Conservation (phyloP, 2,888 invertebrate genomes). For the Holacanthella duospinosa region DNA sequence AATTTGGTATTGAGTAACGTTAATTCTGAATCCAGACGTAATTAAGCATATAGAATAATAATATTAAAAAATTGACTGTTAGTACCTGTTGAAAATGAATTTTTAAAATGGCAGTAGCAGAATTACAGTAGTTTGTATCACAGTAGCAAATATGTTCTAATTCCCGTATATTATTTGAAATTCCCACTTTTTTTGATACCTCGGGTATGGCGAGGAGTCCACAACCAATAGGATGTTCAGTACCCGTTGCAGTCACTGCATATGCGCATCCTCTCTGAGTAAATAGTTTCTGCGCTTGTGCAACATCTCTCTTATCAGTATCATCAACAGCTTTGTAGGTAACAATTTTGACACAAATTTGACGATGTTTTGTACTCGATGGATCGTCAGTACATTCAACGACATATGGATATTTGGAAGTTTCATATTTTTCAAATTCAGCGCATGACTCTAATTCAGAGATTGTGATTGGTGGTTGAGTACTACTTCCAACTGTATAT, state of each 20-base stretch:
- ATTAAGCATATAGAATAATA: too few relatives aligned
- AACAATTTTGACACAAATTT: neutral
- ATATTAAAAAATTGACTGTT: too few relatives aligned
- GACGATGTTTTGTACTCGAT: neutral
- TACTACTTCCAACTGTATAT: neutral
- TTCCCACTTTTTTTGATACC: too few relatives aligned
- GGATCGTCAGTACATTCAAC: neutral
- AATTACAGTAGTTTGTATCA: conserved; percentile 1
- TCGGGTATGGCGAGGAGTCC: neutral
- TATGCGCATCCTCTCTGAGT: neutral
- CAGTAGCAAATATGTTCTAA: neutral
- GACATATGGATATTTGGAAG: neutral
- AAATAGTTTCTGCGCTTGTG: neutral
- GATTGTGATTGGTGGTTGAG: neutral
- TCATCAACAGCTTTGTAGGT: neutral
- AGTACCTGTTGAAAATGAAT: neutral
- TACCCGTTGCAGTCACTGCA: neutral
- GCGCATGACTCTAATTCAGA: neutral
- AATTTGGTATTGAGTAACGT: too few relatives aligned
- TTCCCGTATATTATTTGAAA: neutral
- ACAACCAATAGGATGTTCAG: neutral
- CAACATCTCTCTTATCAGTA: neutral
- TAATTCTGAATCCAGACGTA: too few relatives aligned
- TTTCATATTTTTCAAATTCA: neutral
- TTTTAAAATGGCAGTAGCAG: too few relatives aligned